phyloP scores from a whole-genome alignment of 2,888 invertebrate genomes.

The Pollenia amentaria region DNA sequence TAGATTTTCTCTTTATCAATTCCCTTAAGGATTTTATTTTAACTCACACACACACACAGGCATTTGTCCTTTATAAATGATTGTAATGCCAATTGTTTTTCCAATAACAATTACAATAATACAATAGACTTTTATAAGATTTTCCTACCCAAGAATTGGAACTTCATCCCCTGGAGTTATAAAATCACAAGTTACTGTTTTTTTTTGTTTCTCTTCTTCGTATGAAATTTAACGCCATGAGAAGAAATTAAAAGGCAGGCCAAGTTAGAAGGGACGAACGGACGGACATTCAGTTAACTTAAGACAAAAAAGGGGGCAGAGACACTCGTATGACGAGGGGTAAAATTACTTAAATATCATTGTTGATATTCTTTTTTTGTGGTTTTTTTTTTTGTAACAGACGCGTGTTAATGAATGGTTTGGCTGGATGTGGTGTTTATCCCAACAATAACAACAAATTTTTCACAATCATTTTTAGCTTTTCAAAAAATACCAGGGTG shows the following conservation, averaged over 20 bases:
- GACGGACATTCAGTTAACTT: conserved; percentile 6
- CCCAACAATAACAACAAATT: conserved; percentile 8
- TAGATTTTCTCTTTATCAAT: conserved; percentile 27
- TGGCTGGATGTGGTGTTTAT: conserved; percentile 43
- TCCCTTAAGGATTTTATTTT: conserved; percentile 15
- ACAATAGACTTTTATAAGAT: conserved; percentile 65
- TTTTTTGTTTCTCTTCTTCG: conserved; percentile 9
- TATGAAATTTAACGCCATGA: conserved; percentile 71
- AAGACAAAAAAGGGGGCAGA: conserved; percentile 8
- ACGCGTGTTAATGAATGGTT: conserved; percentile 69
- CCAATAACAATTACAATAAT: conserved; percentile 73
- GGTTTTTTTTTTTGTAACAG: conserved; percentile 61
- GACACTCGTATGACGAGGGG: conserved; percentile 32
- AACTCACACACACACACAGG: neutral
- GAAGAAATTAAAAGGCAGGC: conserved; percentile 70
- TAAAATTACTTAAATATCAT: conserved; percentile 53
- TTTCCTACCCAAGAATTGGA: conserved; percentile 24
- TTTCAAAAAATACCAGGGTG: conserved; percentile 46
- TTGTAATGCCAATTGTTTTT: conserved; percentile 73
- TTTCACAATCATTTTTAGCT: conserved; percentile 22
- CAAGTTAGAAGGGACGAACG: conserved; percentile 37
- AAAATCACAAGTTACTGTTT: conserved; percentile 57
- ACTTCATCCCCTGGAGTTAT: conserved; percentile 61
- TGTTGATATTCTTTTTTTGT: conserved; percentile 65
- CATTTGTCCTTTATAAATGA: conserved; percentile 31